Evolutionary conservation across 2,888 invertebrate species (phyloP).

Genomic region (Coenonympha glycerion): DNA sequence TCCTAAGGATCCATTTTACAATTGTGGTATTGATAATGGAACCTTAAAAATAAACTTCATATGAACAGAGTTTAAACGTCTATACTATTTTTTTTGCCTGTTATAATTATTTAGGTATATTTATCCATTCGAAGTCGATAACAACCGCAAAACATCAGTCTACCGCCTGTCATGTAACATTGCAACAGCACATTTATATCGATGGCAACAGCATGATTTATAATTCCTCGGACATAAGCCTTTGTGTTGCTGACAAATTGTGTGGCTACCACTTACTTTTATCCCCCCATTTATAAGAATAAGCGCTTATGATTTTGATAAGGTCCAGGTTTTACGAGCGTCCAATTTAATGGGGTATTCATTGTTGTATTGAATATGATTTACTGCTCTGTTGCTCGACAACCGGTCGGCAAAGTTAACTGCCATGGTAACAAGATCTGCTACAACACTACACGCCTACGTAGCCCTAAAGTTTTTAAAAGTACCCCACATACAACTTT

Average conservation of each 20-base stretch:
- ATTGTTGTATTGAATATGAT: conserved; percentile 26
- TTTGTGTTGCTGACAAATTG: conserved; percentile 69
- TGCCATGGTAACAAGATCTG: conserved; percentile 11
- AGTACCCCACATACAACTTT: too few relatives aligned
- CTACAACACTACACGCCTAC: neutral
- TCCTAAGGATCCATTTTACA: too few relatives aligned
- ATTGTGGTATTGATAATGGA: too few relatives aligned
- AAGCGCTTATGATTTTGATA: conserved; percentile 22
- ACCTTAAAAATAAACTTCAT: too few relatives aligned
- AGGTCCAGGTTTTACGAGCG: conserved; percentile 20
- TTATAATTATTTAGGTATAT: too few relatives aligned
- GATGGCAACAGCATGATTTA: conserved; percentile 66
- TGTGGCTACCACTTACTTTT: conserved; percentile 52
- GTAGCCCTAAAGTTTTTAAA: neutral
- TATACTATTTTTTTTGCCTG: too few relatives aligned
- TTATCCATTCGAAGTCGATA: too few relatives aligned
- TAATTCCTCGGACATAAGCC: conserved; percentile 47
- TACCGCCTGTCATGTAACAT: too few relatives aligned
- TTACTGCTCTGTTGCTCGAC: conserved; percentile 21
- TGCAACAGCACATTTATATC: too few relatives aligned
- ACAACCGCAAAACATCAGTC: too few relatives aligned
- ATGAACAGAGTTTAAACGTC: too few relatives aligned
- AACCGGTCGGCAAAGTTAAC: conserved; percentile 15
- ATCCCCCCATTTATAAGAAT: conserved; percentile 32
- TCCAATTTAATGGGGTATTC: conserved; percentile 24